Evolutionary conservation across 2,888 invertebrate genomes (phyloP), one percentile per base, ranked within the genome.

Genomic region (Limnephilus rhombicus): DNA sequence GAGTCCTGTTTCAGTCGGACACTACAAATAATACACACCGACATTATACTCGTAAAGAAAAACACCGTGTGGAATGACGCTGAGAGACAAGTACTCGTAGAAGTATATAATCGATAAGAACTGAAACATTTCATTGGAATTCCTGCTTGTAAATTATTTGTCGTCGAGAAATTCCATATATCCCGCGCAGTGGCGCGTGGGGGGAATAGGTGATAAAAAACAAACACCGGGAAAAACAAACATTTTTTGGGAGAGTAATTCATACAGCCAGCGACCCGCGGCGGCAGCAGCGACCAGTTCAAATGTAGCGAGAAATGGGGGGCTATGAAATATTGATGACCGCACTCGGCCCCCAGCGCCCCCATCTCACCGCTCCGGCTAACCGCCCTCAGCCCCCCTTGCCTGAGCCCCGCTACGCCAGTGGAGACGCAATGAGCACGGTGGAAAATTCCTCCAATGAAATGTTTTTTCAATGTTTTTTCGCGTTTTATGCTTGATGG

Each of bases 281-380:
- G 49, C 90, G 89, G 89, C 31, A 85, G 89, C 92, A 85, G 89
- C 92, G 92, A 90, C 88, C 90, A 91, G 92, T 89, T 92, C 92
- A 92, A 93, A 93, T 93, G 92, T 93, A 93, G 92, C 93, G 93
- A 90, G 89, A 92, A 93, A 93, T 92, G 92, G 89, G 91, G 87
- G 90, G 85, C 90, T 88, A 91, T 93, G 92, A 93, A 93, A 93
- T 93, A 93, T 93, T 93, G 93, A 93, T 93, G 92, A 83, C 90
- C 80, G 92, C 91, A 34, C 83, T 34, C 31, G 49, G 15, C 34
- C 53, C 91, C 29, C 87, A 45, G 18, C 34, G 31, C 87, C 81
- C 80, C 45, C 37, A 31, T 34, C 90, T 49, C n/a, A 7, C 80
- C 53, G 81, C 82, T 49, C 81, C 68, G 37, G 80, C 89, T 29